These are phyloP conservation scores for Myzus persicae DNA, from an alignment of 1,140 invertebrate species.

Conservation along the genomic window DNA sequence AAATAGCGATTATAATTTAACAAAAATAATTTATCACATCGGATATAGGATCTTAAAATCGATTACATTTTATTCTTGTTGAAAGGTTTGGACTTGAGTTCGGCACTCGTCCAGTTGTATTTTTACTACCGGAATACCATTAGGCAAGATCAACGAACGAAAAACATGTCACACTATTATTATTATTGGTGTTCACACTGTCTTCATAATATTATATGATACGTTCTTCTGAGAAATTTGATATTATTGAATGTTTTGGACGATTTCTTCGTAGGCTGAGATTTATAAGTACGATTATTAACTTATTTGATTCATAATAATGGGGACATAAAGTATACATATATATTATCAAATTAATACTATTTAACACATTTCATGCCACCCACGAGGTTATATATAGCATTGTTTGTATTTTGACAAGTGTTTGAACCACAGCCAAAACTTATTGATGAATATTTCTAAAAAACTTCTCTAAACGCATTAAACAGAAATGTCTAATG, in stretches of 20 bases:
- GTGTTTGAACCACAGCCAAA: neutral
- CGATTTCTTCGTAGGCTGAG: neutral
- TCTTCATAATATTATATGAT: neutral
- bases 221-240: neutral
- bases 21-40: neutral
- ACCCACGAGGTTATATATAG: neutral
- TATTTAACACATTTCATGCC: neutral
- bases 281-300: neutral
- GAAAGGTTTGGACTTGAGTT: neutral
- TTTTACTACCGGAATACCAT: slow-evolving; percentile 18
- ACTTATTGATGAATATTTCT: neutral
- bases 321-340: neutral
- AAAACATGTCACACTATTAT: neutral
- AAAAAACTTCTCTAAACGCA: neutral
- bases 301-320: neutral
- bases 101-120: neutral
- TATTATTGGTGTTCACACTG: neutral
- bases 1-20: neutral
- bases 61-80: neutral
- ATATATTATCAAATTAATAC: neutral
- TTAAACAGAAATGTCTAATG: neutral
- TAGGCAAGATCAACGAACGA: neutral
- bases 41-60: neutral
- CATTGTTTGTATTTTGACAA: neutral
- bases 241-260: neutral